Evolutionary conservation across 2,113 vertebrate species (phyloP).

Genomic region (Terrapene triunguis): DNA sequence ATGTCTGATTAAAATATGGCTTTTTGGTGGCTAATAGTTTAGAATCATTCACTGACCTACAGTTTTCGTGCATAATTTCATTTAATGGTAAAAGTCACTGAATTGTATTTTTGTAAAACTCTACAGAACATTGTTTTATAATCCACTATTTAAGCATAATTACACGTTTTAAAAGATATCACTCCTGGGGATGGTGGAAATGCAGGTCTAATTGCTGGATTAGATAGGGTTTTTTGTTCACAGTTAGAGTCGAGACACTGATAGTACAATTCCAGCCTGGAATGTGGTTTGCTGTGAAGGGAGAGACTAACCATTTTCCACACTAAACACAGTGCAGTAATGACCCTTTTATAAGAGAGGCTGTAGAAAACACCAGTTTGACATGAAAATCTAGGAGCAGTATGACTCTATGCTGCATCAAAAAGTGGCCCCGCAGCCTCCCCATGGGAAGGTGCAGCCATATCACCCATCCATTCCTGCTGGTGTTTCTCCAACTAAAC

Average conservation of each 20-base stretch:
- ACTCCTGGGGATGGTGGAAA: neutral
- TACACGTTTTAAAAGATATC: neutral
- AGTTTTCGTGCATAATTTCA: neutral
- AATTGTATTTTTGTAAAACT: neutral
- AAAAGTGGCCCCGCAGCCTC: neutral
- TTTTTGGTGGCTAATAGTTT: neutral
- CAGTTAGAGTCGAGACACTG: neutral
- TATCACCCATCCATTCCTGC: neutral
- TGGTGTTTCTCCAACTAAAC: neutral
- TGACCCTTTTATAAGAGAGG: neutral
- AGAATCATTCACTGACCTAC: neutral
- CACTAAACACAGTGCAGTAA: neutral
- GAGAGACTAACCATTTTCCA: neutral
- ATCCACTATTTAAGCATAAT: neutral
- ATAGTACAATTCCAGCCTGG: neutral
- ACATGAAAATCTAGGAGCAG: neutral
- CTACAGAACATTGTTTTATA: neutral
- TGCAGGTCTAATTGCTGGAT: neutral
- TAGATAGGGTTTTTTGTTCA: neutral
- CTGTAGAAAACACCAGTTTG: neutral
- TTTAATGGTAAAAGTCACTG: neutral
- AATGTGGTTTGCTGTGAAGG: neutral
- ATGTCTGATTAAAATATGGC: neutral
- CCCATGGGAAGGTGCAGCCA: neutral
- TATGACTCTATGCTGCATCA: neutral